phyloP scores from a whole-genome alignment of 2,797 vertebrate genomes.

The Karalla daura region DNA sequence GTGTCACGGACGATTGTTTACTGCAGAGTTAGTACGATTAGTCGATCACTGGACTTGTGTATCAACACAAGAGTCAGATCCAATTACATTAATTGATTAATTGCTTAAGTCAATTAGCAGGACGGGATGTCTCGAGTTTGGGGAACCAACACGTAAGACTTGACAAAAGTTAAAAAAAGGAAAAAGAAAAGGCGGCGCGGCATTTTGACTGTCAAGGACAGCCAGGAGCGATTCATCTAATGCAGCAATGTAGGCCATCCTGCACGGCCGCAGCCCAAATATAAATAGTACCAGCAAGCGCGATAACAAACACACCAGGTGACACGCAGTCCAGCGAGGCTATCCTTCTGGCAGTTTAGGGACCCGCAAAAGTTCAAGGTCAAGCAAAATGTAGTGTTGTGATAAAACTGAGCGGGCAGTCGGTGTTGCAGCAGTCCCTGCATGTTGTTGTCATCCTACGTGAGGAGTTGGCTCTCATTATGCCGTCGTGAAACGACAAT shows the following conservation, averaged over 20 bases:
- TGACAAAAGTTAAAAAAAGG: too few species aligned
- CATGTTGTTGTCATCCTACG: too few species aligned
- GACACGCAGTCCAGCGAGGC: neutral
- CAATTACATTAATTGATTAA: neutral
- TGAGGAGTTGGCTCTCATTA: too few species aligned
- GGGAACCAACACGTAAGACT: too few species aligned
- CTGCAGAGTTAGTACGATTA: too few species aligned
- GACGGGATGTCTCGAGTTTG: neutral
- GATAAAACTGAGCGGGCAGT: too few species aligned
- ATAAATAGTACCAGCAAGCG: constrained; percentile 66
- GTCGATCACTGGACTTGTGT: neutral
- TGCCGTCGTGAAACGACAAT: neutral
- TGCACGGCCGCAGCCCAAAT: constrained; percentile 48
- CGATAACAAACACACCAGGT: constrained; percentile 23
- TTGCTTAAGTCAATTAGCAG: neutral
- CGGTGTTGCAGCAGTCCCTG: too few species aligned
- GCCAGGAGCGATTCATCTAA: constrained; percentile 36
- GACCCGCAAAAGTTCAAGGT: neutral
- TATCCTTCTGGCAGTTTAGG: neutral
- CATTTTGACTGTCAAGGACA: constrained; percentile 45
- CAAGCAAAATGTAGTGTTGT: too few species aligned
- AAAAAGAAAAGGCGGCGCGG: constrained; percentile 42
- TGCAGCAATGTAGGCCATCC: constrained; percentile 40
- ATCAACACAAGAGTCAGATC: too few species aligned
- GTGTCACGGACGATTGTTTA: neutral